Base-by-base conservation (phyloP, 2,113 vertebrate genomes). In the Zosterops lateralis region DNA sequence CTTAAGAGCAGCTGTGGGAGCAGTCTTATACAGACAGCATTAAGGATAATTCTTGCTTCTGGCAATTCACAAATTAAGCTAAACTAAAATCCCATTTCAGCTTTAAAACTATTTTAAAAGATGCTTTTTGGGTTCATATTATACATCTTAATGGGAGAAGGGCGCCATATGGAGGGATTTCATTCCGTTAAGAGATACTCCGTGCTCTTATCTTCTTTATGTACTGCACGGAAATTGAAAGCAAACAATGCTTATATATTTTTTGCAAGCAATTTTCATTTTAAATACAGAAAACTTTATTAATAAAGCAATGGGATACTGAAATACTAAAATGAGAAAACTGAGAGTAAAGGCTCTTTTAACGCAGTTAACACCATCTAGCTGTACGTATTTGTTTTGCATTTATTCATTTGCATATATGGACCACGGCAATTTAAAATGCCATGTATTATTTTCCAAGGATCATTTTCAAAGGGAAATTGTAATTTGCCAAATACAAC, bases 61-160 rank as follows among this genome's bases (percentile, higher is more conserved):
- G 87, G 95, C 93, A 94, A 90, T 92, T 95, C 94, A 95, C 89
- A 77, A 95, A 95, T 95, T 92, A 97, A 89, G 90, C 78, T 87
- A 87, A 95, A 94, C 82, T 95, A 91, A 94, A 95, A 74, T 77
- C 75, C 68, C 76, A 75, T 94, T 95, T 88, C 87, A 90, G 53
- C 75, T 86, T 84, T 74, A 90, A 77, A 92, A 94, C 54, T 88
- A 87, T 84, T 91, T 90, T 73, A 83, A 91, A 95, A 94, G 50
- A 95, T 79, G 67, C 21, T 90, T 95, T 94, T 80, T 60, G 74
- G 60, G 75, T 91, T 91, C 68, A 90, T 92, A 89, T 90, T 91
- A 74, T 50, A 92, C 24, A 89, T 79, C 68, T 77, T 90, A 94
- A 96, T 83, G 75, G 85, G 51, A 83, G 75, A 93, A 85, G 54